Base-by-base conservation (phyloP, 2,888 invertebrate genomes). In the Campoletis raptor region DNA sequence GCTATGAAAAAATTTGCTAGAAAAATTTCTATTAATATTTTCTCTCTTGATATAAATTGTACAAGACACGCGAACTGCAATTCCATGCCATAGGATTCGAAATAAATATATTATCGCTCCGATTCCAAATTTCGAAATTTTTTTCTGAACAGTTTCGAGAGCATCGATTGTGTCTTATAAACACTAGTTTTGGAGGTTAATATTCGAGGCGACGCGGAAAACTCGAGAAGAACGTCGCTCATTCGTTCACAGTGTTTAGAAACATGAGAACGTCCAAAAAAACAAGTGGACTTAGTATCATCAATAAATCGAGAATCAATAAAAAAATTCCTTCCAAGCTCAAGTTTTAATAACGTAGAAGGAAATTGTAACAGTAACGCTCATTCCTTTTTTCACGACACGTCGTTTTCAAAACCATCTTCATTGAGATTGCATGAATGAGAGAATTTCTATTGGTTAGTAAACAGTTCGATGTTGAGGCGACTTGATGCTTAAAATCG, bases 171-270 rank as follows among this genome's bases (percentile, higher is more conserved):
- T 48, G 18, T 18, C 15, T 52, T n/a, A n/a, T 52, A 15, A 10
- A 36, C 24, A 15, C 42, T 15, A 7, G 66, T 83, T 86, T 86
- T 86, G 73, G 83, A 86, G 86, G 86, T 86, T 86, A 85, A 76
- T 70, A 48, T 52, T 67, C 52, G 37, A 18, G 40, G 24, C 21
- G 61, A 30, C 30, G 30, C 30, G 30, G 30, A 30, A 30, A 3
- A 30, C 30, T 30, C 30, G 30, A 3, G 30, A 30, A 30, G 30
- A 30, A 30, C 30, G 30, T 30, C 30, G 30, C 30, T 30, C 30
- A 30, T 30, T 30, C 30, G 30, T 30, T 3, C 30, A 3, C n/a
- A 42, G 21, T 21, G 24, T n/a, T 52, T 52, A 9, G 24, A 21
- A 45, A 42, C 15, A 24, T n/a, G 45, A 15, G 21, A 40, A 54